Percentiles rank a stretch among this genome's conserved stretches.
Conservation (phyloP, 2,888 invertebrate species). For the Seira sanloemensis region DNA sequence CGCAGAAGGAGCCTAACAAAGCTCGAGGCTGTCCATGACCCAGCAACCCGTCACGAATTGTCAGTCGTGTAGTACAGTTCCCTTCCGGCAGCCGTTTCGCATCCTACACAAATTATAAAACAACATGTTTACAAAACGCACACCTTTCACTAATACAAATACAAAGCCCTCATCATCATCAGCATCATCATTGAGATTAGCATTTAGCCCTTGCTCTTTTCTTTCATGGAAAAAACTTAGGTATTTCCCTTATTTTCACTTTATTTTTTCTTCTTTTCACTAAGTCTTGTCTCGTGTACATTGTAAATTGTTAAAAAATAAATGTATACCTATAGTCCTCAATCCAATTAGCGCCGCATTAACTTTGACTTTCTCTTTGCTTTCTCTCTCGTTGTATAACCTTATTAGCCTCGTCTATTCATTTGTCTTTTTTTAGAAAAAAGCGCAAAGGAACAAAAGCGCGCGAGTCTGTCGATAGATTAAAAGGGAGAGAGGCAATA, state of each 20-base stretch:
- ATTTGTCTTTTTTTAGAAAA: background rate
- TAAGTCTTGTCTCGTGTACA: too few relatives aligned
- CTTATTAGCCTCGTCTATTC: background rate
- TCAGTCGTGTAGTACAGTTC: conserved; percentile 83
- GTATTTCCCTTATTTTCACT: too few relatives aligned
- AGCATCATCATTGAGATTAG: too few relatives aligned
- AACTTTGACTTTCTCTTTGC: background rate
- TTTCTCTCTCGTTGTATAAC: background rate
- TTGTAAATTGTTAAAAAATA: too few relatives aligned
- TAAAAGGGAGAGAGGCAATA: background rate
- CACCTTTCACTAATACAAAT: too few relatives aligned
- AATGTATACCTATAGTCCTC: too few relatives aligned
- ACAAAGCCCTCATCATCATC: too few relatives aligned
- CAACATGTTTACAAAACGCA: conserved; percentile 15
- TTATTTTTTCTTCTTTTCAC: too few relatives aligned
- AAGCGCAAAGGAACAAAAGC: background rate
- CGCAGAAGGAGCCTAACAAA: conserved; percentile 83
- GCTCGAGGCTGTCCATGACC: conserved; percentile 66
- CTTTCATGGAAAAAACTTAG: too few relatives aligned
- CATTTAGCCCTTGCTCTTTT: too few relatives aligned
- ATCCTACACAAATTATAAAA: conserved; percentile 60
- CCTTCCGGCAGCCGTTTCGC: conserved; percentile 72
- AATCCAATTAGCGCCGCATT: background rate
- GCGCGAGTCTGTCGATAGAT: background rate
- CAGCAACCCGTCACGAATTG: conserved; percentile 82